Conservation (phyloP, 1,140 invertebrate species). For the Cydia fagiglandana region DNA sequence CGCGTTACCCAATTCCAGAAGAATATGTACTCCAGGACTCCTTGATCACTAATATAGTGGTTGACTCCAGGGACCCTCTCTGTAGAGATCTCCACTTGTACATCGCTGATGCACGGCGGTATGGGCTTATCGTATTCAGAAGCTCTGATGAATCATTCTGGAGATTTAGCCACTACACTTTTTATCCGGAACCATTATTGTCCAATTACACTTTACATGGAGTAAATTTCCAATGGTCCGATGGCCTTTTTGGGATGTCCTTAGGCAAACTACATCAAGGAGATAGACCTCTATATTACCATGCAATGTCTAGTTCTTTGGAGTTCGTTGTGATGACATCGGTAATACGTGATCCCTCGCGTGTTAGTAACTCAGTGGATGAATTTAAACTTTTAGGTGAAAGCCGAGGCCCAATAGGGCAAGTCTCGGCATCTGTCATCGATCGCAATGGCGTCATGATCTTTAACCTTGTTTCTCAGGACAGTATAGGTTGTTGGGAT, state of each 20-base stretch:
- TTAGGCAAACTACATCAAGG: conserved; percentile 81
- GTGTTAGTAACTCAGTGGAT: conserved; percentile 78
- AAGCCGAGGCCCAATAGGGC: conserved; percentile 82
- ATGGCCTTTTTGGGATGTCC: conserved; percentile 89
- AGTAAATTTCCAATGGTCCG: conserved; percentile 88
- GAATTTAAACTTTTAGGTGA: conserved; percentile 84
- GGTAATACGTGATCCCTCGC: conserved; percentile 82
- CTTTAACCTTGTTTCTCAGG: conserved; percentile 86
- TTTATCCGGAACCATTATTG: conserved; percentile 87
- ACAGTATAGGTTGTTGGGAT: conserved; percentile 90
- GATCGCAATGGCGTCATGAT: conserved; percentile 88
- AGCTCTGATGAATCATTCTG: conserved; percentile 83
- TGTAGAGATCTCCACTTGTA: conserved; percentile 87
- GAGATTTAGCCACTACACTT: conserved; percentile 86
- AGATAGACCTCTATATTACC: conserved; percentile 86
- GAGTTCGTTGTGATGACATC: conserved; percentile 87
- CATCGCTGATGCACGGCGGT: conserved; percentile 87
- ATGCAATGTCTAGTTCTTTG: conserved; percentile 87
- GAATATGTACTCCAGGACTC: conserved; percentile 85
- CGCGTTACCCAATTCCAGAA: conserved; percentile 82
- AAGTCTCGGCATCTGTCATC: conserved; percentile 86
- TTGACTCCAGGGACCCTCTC: conserved; percentile 83
- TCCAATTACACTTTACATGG: conserved; percentile 85
- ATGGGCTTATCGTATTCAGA: conserved; percentile 85
- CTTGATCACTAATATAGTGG: conserved; percentile 86